These are phyloP conservation scores for Lophochroa leadbeateri DNA, from an alignment of 2,113 vertebrate genomes.

Conservation along the genomic window DNA sequence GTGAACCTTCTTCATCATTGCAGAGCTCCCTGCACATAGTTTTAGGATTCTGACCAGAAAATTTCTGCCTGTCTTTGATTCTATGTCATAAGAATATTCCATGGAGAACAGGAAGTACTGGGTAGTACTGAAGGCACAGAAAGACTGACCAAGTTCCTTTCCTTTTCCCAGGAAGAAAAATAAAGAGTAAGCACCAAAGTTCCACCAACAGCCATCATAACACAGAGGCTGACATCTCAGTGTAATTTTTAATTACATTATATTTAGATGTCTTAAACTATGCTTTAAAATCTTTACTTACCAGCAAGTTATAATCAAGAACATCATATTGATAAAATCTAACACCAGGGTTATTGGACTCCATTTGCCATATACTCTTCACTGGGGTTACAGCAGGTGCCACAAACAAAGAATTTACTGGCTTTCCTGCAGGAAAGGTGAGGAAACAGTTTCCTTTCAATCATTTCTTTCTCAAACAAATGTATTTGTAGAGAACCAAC, in stretches of 20 bases:
- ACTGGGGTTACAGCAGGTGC: slow-evolving; percentile 93
- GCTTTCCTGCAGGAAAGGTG: slow-evolving; percentile 72
- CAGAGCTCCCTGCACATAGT: neutral
- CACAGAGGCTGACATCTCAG: neutral
- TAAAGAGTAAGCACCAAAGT: neutral
- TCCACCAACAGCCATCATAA: neutral
- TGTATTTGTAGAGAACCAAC: neutral
- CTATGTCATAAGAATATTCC: neutral
- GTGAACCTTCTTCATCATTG: neutral
- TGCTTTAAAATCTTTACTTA: slow-evolving; percentile 67
- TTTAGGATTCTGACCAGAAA: neutral
- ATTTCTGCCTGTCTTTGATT: neutral
- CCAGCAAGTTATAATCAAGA: slow-evolving; percentile 80
- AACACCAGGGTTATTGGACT: slow-evolving; percentile 91
- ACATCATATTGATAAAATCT: slow-evolving; percentile 85
- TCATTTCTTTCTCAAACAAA: neutral
- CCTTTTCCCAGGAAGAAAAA: neutral
- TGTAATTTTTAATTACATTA: neutral
- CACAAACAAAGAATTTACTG: slow-evolving; percentile 89
- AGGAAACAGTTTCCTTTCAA: neutral
- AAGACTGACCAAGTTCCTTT: neutral
- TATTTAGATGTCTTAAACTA: neutral
- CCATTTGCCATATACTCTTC: slow-evolving; percentile 70
- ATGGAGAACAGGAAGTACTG: neutral
- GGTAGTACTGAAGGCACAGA: neutral